Evolutionary conservation across 2,113 vertebrate species (phyloP).

Genomic region (Coptodon bakossiorum): DNA sequence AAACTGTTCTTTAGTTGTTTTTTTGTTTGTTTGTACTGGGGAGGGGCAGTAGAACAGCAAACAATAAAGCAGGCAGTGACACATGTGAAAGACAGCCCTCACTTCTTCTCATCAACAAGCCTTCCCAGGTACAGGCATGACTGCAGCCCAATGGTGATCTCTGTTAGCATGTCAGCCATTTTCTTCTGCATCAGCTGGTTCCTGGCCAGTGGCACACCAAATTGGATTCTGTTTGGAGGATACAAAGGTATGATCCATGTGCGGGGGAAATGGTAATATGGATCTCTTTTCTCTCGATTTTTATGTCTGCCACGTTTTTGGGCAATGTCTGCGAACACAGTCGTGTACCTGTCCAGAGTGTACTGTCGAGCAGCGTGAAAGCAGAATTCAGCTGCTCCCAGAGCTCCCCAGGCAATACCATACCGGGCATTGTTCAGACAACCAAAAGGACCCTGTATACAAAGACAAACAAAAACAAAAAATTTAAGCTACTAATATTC

Average conservation of each 20-base stretch:
- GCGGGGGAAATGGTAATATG: accelerated
- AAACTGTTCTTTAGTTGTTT: not conserved
- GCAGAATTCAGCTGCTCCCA: conserved; percentile 89
- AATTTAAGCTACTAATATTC: not conserved
- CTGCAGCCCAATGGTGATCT: conserved; percentile 82
- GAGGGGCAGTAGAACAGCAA: not conserved
- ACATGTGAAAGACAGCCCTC: not conserved
- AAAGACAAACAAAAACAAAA: not conserved
- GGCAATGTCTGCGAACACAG: no score
- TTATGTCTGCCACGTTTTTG: accelerated
- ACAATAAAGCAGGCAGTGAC: not conserved
- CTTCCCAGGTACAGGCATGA: conserved; percentile 82
- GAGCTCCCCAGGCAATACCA: conserved; percentile 85
- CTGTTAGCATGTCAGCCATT: conserved; percentile 88
- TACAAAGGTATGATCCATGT: not conserved
- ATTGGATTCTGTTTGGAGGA: conserved; percentile 75
- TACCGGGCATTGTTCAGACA: conserved; percentile 86
- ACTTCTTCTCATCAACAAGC: conserved; percentile 81
- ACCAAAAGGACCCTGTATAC: conserved; percentile 80
- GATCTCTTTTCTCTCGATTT: not conserved
- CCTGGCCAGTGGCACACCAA: conserved; percentile 81
- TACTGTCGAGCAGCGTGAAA: conserved; percentile 77
- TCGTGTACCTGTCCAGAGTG: conserved; percentile 63
- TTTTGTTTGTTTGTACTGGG: accelerated
- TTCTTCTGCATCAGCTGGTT: conserved; percentile 94